These are phyloP conservation scores for Decapterus maruadsi DNA, from an alignment of 2,797 vertebrate species.

Conservation along the genomic window DNA sequence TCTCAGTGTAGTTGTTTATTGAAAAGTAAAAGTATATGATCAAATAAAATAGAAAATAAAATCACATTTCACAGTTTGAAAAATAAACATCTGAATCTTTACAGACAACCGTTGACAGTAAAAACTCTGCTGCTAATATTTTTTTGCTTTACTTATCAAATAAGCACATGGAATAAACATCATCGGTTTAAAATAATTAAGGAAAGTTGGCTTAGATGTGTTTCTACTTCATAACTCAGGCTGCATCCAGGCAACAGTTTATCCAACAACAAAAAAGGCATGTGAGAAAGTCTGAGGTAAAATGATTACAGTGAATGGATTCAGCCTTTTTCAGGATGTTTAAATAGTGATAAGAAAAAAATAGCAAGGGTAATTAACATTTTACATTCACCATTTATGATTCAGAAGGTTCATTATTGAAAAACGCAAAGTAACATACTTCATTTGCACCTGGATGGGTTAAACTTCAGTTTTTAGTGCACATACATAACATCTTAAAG, in stretches of 20 bases:
- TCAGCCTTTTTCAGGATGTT: constrained; percentile 32
- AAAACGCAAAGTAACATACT: neutral
- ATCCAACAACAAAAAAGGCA: constrained; percentile 8
- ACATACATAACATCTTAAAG: constrained; percentile 9
- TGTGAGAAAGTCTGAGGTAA: constrained; percentile 23
- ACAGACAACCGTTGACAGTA: constrained; percentile 1
- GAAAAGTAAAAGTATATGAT: neutral
- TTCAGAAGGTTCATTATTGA: neutral
- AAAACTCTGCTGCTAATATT: neutral
- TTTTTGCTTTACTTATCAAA: neutral
- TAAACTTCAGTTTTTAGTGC: constrained; percentile 6
- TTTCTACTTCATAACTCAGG: neutral
- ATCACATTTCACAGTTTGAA: constrained; percentile 30
- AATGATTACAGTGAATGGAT: neutral
- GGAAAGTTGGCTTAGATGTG: neutral
- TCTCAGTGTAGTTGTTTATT: constrained; percentile 47
- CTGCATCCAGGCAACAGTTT: neutral
- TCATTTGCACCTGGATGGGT: constrained; percentile 15
- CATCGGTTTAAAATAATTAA: neutral
- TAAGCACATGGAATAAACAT: neutral
- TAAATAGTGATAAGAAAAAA: neutral
- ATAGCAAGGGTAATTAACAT: neutral
- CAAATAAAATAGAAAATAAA: constrained; percentile 20
- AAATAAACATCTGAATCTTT: neutral
- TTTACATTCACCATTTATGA: neutral